Conservation (phyloP, 2,113 vertebrate species). For the Thamnophis sirtalis region DNA sequence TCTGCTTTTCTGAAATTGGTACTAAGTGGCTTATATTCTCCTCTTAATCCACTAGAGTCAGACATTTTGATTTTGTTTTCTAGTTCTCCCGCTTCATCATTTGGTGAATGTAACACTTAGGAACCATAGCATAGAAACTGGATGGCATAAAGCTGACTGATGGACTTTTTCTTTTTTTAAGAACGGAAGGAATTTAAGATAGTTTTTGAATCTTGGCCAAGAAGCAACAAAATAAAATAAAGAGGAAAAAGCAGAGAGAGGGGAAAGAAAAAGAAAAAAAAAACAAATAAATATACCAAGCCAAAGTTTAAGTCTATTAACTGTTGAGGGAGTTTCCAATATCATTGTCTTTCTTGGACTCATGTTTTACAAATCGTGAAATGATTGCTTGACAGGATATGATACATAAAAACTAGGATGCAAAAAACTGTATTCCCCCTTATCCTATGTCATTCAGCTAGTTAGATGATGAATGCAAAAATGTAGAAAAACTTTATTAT, state of each 20-base stretch:
- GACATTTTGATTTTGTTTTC: not conserved
- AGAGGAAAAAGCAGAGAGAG: not conserved
- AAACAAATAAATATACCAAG: not conserved
- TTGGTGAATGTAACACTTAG: not conserved
- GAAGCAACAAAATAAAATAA: not conserved
- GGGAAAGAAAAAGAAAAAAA: not conserved
- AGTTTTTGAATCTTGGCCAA: not conserved
- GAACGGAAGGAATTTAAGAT: conserved; percentile 13
- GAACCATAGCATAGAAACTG: not conserved
- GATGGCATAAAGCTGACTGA: not conserved
- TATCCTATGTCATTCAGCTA: not conserved
- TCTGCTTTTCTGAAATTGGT: not conserved
- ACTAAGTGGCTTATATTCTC: not conserved
- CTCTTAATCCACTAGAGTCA: not conserved
- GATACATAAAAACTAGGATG: not conserved
- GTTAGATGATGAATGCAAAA: not conserved
- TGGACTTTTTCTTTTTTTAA: not conserved
- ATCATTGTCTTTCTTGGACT: not conserved
- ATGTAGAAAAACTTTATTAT: conserved; percentile 7
- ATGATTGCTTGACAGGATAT: conserved; percentile 18
- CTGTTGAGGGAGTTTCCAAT: not conserved
- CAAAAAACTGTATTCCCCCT: not conserved
- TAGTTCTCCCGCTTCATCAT: not conserved
- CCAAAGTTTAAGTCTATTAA: not conserved
- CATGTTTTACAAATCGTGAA: not conserved